These are phyloP conservation scores for Drosophila nigrodunni DNA, from an alignment of 1,140 invertebrate species.

Conservation along the genomic window DNA sequence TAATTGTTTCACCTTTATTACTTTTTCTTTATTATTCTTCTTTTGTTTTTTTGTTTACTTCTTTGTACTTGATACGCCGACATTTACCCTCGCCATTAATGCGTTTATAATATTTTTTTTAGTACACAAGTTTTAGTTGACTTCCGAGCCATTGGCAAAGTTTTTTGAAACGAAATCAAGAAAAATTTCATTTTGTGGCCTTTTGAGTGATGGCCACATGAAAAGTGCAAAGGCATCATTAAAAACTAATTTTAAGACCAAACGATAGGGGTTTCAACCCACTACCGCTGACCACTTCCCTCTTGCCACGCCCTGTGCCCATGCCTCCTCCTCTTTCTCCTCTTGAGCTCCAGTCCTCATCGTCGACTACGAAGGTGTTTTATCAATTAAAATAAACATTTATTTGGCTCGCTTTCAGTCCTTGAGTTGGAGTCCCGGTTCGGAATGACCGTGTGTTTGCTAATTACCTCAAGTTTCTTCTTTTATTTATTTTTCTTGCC, in stretches of 20 bases:
- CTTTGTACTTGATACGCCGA: slow-evolving; percentile 67
- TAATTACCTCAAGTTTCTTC: slow-evolving; percentile 33
- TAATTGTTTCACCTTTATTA: slow-evolving; percentile 83
- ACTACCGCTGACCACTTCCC: not conserved
- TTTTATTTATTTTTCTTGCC: not conserved
- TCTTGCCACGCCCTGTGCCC: not conserved
- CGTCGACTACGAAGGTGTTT: slow-evolving; percentile 71
- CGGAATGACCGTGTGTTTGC: slow-evolving; percentile 18
- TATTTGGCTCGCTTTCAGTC: slow-evolving; percentile 65
- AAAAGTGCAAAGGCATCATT: slow-evolving; percentile 78
- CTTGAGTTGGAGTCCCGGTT: not conserved
- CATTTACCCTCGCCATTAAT: slow-evolving; percentile 63
- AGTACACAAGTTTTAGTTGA: slow-evolving; percentile 55
- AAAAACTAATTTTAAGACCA: slow-evolving; percentile 74
- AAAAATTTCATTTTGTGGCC: slow-evolving; percentile 28
- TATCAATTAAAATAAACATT: slow-evolving; percentile 81
- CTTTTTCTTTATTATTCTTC: slow-evolving; percentile 41
- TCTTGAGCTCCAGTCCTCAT: slow-evolving; percentile 11
- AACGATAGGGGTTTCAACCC: slow-evolving; percentile 23
- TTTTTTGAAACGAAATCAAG: not conserved
- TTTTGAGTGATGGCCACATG: slow-evolving; percentile 65
- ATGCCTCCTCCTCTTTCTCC: not conserved
- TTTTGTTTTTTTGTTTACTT: slow-evolving; percentile 43
- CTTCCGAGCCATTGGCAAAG: not conserved
- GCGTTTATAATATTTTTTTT: slow-evolving; percentile 81